Evolutionary conservation across 35 echinoderm and acorn worm genomes (phyloP).

Genomic region (Holothuria glaberrima): DNA sequence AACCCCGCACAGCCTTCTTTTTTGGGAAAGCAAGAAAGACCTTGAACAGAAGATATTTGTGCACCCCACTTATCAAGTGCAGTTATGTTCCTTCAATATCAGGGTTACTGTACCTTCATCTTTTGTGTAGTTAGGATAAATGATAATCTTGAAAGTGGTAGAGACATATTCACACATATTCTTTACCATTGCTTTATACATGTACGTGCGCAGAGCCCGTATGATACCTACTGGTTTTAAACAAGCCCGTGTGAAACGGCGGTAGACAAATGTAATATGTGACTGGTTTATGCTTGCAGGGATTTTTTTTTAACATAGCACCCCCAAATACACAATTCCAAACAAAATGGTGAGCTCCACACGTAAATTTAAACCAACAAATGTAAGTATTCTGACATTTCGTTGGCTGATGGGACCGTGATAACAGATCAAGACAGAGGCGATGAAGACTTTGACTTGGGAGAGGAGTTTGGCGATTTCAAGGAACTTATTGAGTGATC

Average conservation of each 20-base stretch:
- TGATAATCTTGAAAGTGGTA: too few relatives aligned
- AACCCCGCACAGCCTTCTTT: too few relatives aligned
- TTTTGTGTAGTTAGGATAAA: too few relatives aligned
- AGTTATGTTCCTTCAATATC: too few relatives aligned
- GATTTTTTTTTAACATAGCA: not conserved
- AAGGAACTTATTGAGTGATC: not conserved
- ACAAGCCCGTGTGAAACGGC: not conserved
- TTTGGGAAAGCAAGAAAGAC: too few relatives aligned
- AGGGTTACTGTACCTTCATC: too few relatives aligned
- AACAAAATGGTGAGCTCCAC: not conserved
- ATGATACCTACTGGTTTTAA: not conserved
- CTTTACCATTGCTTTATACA: not conserved
- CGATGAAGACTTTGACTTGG: not conserved
- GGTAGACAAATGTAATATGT: not conserved
- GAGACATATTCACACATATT: too few relatives aligned
- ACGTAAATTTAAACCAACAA: not conserved
- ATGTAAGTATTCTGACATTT: not conserved
- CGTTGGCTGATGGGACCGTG: not conserved
- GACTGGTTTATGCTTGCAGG: not conserved
- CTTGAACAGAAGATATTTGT: too few relatives aligned
- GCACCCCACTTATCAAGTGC: too few relatives aligned
- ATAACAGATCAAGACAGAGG: not conserved
- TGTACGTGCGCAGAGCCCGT: not conserved
- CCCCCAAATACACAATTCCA: not conserved
- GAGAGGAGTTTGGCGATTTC: not conserved